Conservation (phyloP, 2,113 vertebrate species). For the Alethe diademata region DNA sequence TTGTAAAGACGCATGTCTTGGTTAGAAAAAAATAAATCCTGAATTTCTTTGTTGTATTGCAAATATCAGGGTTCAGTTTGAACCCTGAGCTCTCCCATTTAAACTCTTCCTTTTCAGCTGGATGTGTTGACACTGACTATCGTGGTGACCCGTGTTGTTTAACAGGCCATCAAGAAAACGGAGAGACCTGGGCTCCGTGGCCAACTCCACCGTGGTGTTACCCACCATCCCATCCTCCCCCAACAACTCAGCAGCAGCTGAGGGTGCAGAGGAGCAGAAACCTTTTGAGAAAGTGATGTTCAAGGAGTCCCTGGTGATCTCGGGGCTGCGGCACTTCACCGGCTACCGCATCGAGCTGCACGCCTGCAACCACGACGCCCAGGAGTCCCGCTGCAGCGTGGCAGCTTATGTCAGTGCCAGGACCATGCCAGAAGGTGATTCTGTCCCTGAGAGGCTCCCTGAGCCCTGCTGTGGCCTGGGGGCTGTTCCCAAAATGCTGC, state of each 20-base stretch:
- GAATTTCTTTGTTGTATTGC: not conserved
- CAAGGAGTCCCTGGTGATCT: constrained; percentile 90
- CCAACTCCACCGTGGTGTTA: constrained; percentile 73
- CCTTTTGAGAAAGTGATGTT: constrained; percentile 80
- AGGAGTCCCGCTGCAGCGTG: constrained; percentile 83
- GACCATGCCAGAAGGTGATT: constrained; percentile 92
- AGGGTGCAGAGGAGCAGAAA: constrained; percentile 72
- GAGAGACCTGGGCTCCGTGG: constrained; percentile 80
- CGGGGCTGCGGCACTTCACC: constrained; percentile 91
- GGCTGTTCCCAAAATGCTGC: not conserved
- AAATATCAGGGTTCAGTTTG: not conserved
- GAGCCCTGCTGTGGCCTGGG: not conserved
- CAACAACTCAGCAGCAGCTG: constrained; percentile 47
- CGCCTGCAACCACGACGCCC: constrained; percentile 86
- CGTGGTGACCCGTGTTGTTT: accelerated
- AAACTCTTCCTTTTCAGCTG: not conserved
- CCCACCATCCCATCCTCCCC: constrained; percentile 61
- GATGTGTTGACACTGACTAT: accelerated
- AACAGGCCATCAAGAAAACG: constrained; percentile 83
- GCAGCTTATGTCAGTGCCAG: constrained; percentile 89
- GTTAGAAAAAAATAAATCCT: not conserved
- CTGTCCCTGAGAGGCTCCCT: not conserved
- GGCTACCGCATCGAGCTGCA: constrained; percentile 97
- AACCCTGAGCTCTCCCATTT: not conserved
- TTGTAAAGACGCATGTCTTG: accelerated